Base-by-base conservation (phyloP, 2,888 invertebrate species). In the Rhagonycha fulva region DNA sequence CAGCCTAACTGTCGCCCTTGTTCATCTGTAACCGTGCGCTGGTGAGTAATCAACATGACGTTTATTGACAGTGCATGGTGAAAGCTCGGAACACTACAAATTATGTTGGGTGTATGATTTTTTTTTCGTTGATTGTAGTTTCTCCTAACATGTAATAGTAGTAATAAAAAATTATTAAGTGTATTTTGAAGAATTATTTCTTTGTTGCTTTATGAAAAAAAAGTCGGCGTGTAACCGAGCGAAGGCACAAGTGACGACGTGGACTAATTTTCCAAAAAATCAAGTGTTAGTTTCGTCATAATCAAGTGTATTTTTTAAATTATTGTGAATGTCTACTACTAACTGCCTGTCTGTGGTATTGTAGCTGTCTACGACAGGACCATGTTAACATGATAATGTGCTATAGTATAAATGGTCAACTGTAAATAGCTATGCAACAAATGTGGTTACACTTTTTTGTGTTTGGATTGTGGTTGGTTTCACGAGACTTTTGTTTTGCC, bases 321-420 rank as follows among this genome's bases (percentile, higher is more conserved):
- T 81, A 83, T 82, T 80, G 82, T 83, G 82, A 82, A 84, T 83
- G 80, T 82, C 71, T 77, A 78, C 47, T 47, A 47, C 78, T 78
- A 78, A 78, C 78, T 75, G 73, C 78, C 71, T 75, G 75, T 78
- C 78, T 78, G 76, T 74, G 72, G 78, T 82, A 82, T 84, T 81
- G 79, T 84, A 84, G 83, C 82, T 84, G 83, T 84, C 82, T 82
- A 80, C 80, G 82, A 81, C 83, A 82, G 80, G 83, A 85, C 83
- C 83, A 81, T 83, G 82, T 83, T 84, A 84, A 83, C 83, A 83
- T 84, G 47, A 47, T 47, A 47, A 47, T 47, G 84, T 85, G 85
- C 85, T 85, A 85, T 85, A 85, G 83, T 82, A 84, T 83, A 83
- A 83, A 82, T 85, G 84, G 83, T 83, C 84, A 83, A 83, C 83